Evolutionary conservation across 2,113 vertebrate species (phyloP).

Genomic region (Malurus elegans): DNA sequence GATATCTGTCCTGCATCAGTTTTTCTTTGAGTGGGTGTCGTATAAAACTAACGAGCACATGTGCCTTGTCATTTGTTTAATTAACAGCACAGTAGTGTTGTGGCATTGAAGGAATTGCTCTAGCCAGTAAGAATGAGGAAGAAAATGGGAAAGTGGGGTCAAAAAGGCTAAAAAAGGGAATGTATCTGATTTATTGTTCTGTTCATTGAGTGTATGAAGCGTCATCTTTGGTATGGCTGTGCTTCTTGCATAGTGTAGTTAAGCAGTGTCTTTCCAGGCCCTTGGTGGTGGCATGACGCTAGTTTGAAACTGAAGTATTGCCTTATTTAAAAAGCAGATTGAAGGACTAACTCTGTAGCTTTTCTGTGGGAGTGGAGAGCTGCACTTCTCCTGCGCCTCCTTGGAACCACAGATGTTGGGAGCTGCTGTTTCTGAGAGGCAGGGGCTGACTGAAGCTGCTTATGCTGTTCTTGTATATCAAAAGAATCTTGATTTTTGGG

Average conservation of each 20-base stretch:
- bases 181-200: neutral
- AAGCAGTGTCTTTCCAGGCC: neutral
- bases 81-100: neutral
- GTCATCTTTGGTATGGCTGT: neutral
- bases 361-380: neutral
- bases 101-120: neutral
- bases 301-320: neutral
- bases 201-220: neutral
- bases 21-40: neutral
- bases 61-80: neutral
- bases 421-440: neutral
- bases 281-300: neutral
- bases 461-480: neutral
- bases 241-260: neutral
- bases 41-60: neutral
- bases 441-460: neutral
- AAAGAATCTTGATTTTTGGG: neutral
- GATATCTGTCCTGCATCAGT: neutral
- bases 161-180: neutral
- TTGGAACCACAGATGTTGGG: rapidly evolving
- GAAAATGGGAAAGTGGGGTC: neutral
- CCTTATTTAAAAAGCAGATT: neutral
- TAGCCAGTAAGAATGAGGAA: neutral
- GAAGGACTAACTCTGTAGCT: neutral
- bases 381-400: rapidly evolving